Evolutionary conservation across 2,888 invertebrate species (phyloP), one percentile per base, ranked within the genome.

Genomic region (Microctonus brassicae): DNA sequence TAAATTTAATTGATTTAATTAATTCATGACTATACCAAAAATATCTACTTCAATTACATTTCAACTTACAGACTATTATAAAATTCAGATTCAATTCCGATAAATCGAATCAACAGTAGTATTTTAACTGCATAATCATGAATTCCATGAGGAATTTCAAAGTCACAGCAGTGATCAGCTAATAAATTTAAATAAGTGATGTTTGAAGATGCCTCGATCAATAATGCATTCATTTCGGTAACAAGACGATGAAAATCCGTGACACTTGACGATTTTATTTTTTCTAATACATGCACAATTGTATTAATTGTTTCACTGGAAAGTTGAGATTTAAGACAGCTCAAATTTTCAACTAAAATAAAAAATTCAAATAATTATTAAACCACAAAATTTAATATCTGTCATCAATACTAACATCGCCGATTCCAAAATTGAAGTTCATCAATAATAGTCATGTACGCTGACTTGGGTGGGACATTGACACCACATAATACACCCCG

Each of bases 61-160:
- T 53, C 1, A 9, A 47, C 76, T 74, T 75, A 82, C 82, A 85
- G 79, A 1, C 88, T 86, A 69, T 88, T 89, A 80, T 90, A 92
- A 82, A 89, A 90, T 39, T 89, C 87, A 0, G 91, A 91, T 80
- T 90, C 89, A 24, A 85, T 84, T 89, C 90, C 90, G 73, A 91
- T 89, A 75, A 90, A 89, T 72, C 90, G 82, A 57, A 91, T 87
- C 6, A 89, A 78, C 75, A 89, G 88, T 10, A 91, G 82, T 52
- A 90, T 87, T 65, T 88, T 88, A 6, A 89, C 89, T 42, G 91
- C 76, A 76, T 86, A 77, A 13, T 82, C 81, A 5, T 90, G 88
- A 29, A 90, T 88, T 36, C 89, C 88, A 6, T 82, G 80, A 0
- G 90, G 84, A 62, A 82, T 87, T 22, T 84, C 80, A n/a, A 91